phyloP scores from a whole-genome alignment of 2,888 invertebrate genomes.

The Elysia crispata region DNA sequence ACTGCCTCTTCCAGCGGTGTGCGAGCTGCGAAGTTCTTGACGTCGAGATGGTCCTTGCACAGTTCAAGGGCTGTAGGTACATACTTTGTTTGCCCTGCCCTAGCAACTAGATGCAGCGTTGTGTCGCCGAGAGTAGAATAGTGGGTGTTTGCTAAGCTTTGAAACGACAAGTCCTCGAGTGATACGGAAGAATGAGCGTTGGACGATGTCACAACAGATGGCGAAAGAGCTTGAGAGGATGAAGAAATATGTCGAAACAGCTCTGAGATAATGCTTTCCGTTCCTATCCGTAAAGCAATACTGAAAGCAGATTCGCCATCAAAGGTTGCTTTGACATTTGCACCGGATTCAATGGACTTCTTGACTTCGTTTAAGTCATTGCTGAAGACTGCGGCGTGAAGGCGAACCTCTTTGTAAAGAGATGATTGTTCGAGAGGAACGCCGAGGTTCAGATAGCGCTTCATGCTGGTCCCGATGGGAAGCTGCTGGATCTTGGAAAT shows the following conservation, averaged over 20 bases:
- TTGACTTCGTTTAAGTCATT: slow-evolving; percentile 17
- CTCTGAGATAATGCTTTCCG: slow-evolving; percentile 28
- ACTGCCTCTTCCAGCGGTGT: slow-evolving; percentile 51
- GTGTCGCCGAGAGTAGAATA: slow-evolving; percentile 40
- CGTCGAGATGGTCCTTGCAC: slow-evolving; percentile 40
- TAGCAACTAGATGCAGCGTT: slow-evolving; percentile 49
- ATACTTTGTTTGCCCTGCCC: slow-evolving; percentile 27
- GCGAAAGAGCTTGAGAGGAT: no score
- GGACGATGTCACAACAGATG: no score
- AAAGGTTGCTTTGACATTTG: slow-evolving; percentile 45
- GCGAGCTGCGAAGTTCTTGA: slow-evolving; percentile 25
- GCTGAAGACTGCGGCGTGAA: slow-evolving; percentile 50
- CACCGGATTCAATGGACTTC: slow-evolving; percentile 32
- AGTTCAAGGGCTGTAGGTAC: slow-evolving; percentile 36
- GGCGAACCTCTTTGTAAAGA: slow-evolving; percentile 11
- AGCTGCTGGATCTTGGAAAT: slow-evolving; percentile 49
- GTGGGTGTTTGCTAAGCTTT: no score
- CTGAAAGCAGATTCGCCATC: slow-evolving; percentile 43
- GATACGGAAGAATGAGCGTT: no score
- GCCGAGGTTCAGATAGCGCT: slow-evolving; percentile 41
- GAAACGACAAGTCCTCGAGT: no score
- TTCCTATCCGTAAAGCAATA: slow-evolving; percentile 42
- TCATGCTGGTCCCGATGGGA: slow-evolving; percentile 48
- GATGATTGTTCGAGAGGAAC: slow-evolving; percentile 7
- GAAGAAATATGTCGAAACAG: slow-evolving; percentile 7